Percentiles rank a stretch among this genome's conserved stretches.
These are phyloP conservation scores for Prionchulus punctatus DNA, from an alignment of 2,888 invertebrate genomes.

Conservation along the genomic window DNA sequence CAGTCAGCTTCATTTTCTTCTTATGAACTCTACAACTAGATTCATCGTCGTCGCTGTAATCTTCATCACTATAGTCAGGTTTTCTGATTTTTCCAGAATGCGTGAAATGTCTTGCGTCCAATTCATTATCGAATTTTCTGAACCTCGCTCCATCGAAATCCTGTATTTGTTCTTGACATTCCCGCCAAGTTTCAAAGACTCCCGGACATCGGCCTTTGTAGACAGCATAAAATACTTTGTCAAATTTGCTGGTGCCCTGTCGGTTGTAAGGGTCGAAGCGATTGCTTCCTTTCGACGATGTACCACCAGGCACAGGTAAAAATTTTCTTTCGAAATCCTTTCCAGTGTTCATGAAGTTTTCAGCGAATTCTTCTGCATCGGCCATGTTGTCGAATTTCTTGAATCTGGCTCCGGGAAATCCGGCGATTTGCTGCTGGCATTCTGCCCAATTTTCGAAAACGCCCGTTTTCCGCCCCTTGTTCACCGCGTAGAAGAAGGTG, in stretches of 20 bases:
- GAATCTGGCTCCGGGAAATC: slow-evolving; percentile 32
- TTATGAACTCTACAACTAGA: no score
- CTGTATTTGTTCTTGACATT: slow-evolving; percentile 34
- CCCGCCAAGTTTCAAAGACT: slow-evolving; percentile 33
- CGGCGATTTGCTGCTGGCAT: slow-evolving; percentile 33
- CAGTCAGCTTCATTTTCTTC: no score
- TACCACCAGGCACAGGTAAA: no score
- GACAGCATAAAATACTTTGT: slow-evolving; percentile 32
- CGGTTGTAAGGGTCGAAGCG: no score
- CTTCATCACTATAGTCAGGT: no score
- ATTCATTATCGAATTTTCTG: slow-evolving; percentile 33
- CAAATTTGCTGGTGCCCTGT: no score
- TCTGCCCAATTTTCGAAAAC: slow-evolving; percentile 34
- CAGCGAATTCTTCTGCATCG: slow-evolving; percentile 10
- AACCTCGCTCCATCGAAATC: slow-evolving; percentile 33
- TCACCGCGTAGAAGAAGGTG: slow-evolving; percentile 35
- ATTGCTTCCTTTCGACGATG: no score
- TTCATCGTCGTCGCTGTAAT: no score
- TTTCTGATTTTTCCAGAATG: no score
- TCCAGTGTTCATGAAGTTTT: no score
- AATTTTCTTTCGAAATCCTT: no score
- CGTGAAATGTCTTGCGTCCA: no score
- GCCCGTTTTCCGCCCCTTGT: slow-evolving; percentile 27
- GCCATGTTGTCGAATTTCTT: slow-evolving; percentile 32
- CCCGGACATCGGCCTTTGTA: slow-evolving; percentile 28